Percentiles rank a stretch among this genome's conserved stretches.
phyloP scores from a whole-genome alignment of 1,140 invertebrate species.

The Formica exsecta region DNA sequence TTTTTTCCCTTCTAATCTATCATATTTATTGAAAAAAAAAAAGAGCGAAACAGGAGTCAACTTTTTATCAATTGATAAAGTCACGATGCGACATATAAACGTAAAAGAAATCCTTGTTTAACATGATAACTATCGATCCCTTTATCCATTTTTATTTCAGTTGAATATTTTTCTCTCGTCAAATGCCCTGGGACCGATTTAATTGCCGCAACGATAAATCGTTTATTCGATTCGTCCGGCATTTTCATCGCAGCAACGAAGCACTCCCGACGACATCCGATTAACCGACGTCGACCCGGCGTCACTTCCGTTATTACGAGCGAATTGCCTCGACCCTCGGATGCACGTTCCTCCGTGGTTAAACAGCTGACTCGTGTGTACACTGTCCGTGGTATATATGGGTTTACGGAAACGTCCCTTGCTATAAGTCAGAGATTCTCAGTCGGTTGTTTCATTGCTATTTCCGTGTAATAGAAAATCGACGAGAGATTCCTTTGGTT shows the following conservation, averaged over 20 bases:
- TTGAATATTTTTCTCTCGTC: background rate
- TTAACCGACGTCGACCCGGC: slow-evolving; percentile 72
- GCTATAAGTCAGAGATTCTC: slow-evolving; percentile 32
- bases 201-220: slow-evolving; percentile 6
- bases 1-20: background rate
- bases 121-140: background rate
- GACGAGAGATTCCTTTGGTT: background rate
- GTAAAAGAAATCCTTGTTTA: background rate
- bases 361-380: slow-evolving; percentile 78
- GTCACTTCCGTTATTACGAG: slow-evolving; percentile 79
- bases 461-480: slow-evolving; percentile 41
- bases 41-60: background rate
- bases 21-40: background rate
- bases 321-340: slow-evolving; percentile 71
- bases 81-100: background rate
- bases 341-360: slow-evolving; percentile 62
- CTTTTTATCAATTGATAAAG: no score
- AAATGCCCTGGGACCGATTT: background rate
- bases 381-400: slow-evolving; percentile 14
- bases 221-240: slow-evolving; percentile 10
- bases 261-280: slow-evolving; percentile 75
- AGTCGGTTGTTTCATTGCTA: background rate
- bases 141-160: background rate
- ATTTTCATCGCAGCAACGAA: slow-evolving; percentile 63
- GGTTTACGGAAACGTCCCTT: slow-evolving; percentile 59